These are phyloP conservation scores for Lithosia quadra DNA, from an alignment of 2,888 invertebrate genomes.

Conservation along the genomic window DNA sequence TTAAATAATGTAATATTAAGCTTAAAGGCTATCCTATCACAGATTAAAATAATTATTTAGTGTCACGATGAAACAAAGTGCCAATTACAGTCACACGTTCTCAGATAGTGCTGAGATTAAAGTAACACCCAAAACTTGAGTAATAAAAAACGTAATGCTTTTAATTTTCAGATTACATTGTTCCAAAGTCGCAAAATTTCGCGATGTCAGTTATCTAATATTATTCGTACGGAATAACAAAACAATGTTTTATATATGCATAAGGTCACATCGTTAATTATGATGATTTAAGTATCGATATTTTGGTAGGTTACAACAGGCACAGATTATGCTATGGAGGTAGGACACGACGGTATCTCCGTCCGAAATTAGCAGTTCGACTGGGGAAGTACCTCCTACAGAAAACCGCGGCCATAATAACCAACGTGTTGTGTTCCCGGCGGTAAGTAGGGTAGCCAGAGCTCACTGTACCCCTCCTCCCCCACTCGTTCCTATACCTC, in stretches of 20 bases:
- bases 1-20: background rate
- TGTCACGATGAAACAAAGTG: background rate
- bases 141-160: conserved; percentile 4
- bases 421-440: too few species aligned
- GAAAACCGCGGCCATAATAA: too few species aligned
- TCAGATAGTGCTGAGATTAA: conserved; percentile 6
- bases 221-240: background rate
- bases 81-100: conserved; percentile 5
- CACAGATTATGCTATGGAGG: background rate
- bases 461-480: too few species aligned
- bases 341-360: too few species aligned
- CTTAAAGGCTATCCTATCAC: too few species aligned
- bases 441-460: too few species aligned
- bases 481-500: too few species aligned
- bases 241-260: background rate
- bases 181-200: background rate
- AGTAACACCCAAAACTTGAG: background rate
- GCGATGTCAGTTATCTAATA: background rate
- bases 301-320: background rate
- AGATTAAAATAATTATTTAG: too few species aligned
- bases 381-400: too few species aligned
- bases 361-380: too few species aligned
- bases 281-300: background rate
- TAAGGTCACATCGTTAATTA: background rate
- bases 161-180: conserved; percentile 2